Base-by-base conservation (phyloP, 2,797 vertebrate species). In the Leptoclinus maculatus region DNA sequence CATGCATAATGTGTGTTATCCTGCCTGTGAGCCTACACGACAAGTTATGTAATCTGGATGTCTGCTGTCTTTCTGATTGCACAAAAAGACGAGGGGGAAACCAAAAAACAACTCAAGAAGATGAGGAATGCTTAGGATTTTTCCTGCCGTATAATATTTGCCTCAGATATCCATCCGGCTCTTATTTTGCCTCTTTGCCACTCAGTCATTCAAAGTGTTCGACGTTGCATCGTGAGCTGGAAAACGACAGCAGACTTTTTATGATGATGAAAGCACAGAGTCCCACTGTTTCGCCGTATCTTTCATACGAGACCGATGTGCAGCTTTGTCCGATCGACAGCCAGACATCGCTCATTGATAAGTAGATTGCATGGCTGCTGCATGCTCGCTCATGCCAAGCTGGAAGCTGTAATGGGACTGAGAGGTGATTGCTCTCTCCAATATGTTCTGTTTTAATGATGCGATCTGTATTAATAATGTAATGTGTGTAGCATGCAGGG, bases 311-410 rank as follows among this genome's bases (percentile, higher is more conserved):
- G 79, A 62, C 59, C 38, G 73, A 79, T 69, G 79, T 57, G 67
- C 49, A 43, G 57, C 16, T 11, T 36, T 71, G 2, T 2, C 38
- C 27, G 29, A 80, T 79, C 75, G 58, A 54, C 54, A 38, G 66
- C 43, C 73, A 80, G 49, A 83, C 82, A 86, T 86, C 72, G 53
- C 32, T 82, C 86, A 80, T 62, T 78, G 83, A 87, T 87, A 80
- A 87, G 79, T 82, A 74, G 74, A 71, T 58, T 77, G 82, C 56
- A 17, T 69, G 43, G 71, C 81, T 49, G 79, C 74, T 58, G 25
- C 57, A 45, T 29, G 66, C 66, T 78, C 59, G 65, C 39, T 43
- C 13, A 9, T 68, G 65, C 72, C 38, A 63, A 74, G 71, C 77
- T 79, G 21, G 78, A 84, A 69, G 66, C 67, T 57, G 59, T 80